Evolutionary conservation across 2,888 invertebrate species (phyloP), one percentile per base, ranked within the genome.

Genomic region (Thera britannica): DNA sequence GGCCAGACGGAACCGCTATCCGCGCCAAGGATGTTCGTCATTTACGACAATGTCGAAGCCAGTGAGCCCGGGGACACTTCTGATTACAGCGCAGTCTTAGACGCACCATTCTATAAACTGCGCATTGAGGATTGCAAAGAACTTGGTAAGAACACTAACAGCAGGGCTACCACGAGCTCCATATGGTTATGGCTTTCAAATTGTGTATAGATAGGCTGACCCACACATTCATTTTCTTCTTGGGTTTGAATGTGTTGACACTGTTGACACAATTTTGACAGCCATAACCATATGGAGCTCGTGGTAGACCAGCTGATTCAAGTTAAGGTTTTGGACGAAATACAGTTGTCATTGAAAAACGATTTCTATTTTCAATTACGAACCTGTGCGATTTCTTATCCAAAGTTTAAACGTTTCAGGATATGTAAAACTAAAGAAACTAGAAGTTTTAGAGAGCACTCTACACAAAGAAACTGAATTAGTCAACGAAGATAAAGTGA

Each of bases 11-110:
- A 96, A 80, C 94, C 96, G 0, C 82, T 97, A 23, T 94, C 95
- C 51, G 92, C 95, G 0, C 95, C 95, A 52, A 92, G 96, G 54
- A 94, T 96, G 59, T 97, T 95, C 78, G 94, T 97, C 41, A 94
- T 96, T 7, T 96, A 96, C 76, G 96, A 97, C 77, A 97, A 96
- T 69, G 94, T 97, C 46, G 96, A 97, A 78, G 95, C 97, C 8
- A 94, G 95, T 51, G 95, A 96, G 62, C 94, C 95, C 0, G 94
- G 95, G 52, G 95, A 96, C 74, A 94, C 94, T 0, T 90, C 94
- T 7, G 94, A 95, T 72, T 95, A 95, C 74, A 95, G 95, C 75
- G 94, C 92, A 6, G 92, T 95, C 61, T 92, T 94, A 11, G 95
- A 95, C 74, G 94, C 94, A 35, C 94, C 95, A 0, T 94, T 95